Evolutionary conservation across 1,140 invertebrate species (phyloP).

Genomic region (Parapsyche elsis): DNA sequence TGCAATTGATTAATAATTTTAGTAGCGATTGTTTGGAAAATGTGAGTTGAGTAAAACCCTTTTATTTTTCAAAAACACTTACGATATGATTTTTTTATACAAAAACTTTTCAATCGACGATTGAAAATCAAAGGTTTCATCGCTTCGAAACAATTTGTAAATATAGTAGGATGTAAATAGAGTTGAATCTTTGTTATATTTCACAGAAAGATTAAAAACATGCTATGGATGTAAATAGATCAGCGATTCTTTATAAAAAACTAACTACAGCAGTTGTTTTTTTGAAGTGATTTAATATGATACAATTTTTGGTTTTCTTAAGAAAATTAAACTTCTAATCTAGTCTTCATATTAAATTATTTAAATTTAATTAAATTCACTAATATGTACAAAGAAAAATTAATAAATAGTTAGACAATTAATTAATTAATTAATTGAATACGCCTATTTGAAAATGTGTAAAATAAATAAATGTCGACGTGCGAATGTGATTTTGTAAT

Average conservation of each 20-base stretch:
- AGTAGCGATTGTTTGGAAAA: constrained; percentile 2
- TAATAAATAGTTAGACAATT: not conserved
- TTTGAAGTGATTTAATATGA: constrained; percentile 5
- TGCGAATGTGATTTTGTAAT: too few relatives aligned
- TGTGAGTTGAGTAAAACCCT: not conserved
- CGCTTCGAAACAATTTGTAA: constrained; percentile 19
- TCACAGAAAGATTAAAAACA: not conserved
- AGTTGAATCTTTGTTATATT: constrained; percentile 12
- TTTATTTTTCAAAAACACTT: not conserved
- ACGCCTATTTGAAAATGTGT: not conserved
- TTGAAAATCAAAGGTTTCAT: constrained; percentile 28
- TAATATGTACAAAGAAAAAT: not conserved
- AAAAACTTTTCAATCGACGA: not conserved
- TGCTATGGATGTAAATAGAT: not conserved
- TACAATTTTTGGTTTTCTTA: constrained; percentile 11
- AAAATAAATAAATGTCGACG: too few relatives aligned
- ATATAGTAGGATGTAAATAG: constrained; percentile 11
- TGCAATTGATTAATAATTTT: constrained; percentile 19
- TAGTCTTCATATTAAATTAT: constrained; percentile 27
- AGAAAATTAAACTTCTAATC: constrained; percentile 14
- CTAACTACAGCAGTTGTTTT: not conserved
- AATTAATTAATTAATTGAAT: not conserved
- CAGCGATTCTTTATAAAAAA: constrained; percentile 3
- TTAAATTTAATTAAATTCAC: not conserved
- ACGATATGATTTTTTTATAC: not conserved